Base-by-base conservation (phyloP, 2,113 vertebrate genomes). In the Corapipo altera region DNA sequence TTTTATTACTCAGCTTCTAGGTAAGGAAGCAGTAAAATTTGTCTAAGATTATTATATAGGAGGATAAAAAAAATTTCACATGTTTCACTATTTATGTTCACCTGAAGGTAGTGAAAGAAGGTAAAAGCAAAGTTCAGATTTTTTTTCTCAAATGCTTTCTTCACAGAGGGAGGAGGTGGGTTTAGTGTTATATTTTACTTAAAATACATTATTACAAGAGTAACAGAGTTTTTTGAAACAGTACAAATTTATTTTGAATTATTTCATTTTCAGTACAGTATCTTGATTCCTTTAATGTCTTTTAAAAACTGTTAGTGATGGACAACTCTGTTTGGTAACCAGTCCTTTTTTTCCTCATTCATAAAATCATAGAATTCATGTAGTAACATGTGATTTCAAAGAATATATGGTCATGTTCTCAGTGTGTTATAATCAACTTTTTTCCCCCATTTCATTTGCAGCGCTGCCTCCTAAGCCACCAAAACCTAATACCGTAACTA, bases 401-500 rank as follows among this genome's bases (percentile, higher is more conserved):
- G 32, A 55, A 43, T 91, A 69, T 39, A 23, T 49, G 8, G n/a
- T 67, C 19, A 49, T 49, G 9, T 82, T 76, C 92, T 85, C 84
- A 81, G 6, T 76, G 66, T 81, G 57, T 86, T 97, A 74, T 51
- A 92, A 73, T 95, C n/a, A 86, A 62, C 91, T 95, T 90, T 92
- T 85, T 61, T 58, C 13, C 26, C 43, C 33, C 72, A 37, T 65
- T 96, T 96, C 41, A 46, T 95, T 91, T 95, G 49, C 98, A 99
- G 99, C 99, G 97, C 97, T 99, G 98, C 99, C 99, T 98, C 99
- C 99, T 76, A 99, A 99, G 92, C 99, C 99, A 95, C 99, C 99
- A 20, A 99, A 99, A 95, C 98, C 99, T 96, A 97, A 98, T 66
- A 95, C 99, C 80, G 98, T 98, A 97, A 98, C 98, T 97, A 99